Evolutionary conservation across 2,888 invertebrate species (phyloP), one percentile per base, ranked within the genome.

Genomic region (Thera britannica): DNA sequence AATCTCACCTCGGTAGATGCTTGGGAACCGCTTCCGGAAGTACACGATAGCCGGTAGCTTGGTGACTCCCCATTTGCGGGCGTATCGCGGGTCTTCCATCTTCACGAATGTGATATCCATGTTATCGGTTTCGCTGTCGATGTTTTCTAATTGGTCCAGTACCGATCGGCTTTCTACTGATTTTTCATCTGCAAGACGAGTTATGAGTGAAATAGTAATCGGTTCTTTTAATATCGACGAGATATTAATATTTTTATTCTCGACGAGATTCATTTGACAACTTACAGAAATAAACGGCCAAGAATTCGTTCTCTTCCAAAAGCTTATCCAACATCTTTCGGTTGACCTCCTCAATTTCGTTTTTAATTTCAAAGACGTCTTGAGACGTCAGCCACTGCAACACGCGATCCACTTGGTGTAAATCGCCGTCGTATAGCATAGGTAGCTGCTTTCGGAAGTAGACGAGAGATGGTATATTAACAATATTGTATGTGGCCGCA

Each of bases 261-360:
- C 38, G 6, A 12, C 9, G 4, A 7, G 23, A 0, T 35, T 34
- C 34, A 44, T 11, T 41, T 34, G 35, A 4, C 38, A 46, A 95
- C 97, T 96, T 94, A 99, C 98, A 99, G 89, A 99, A 99, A 87
- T 97, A 98, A 63, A 99, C 98, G 5, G 98, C 97, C 60, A 99
- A 94, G 84, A 98, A 99, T 92, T 98, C 98, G 80, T 98, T 98
- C 86, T 99, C 99, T 76, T 98, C 98, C 62, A 99, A 90, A 34
- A 99, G 93, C 90, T 99, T 99, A 83, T 99, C 98, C 80, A 99
- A 94, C 98, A 98, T 98, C 92, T 98, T 98, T 72, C 97, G 96
- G 89, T 99, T 98, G 7, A 99, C 99, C 87, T 99, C 98, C 87
- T 98, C 98, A 82, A 99, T 99, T 95, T 98, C 98, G 84, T 98